phyloP scores from a whole-genome alignment of 2,888 invertebrate species.

The Latheticus oryzae region DNA sequence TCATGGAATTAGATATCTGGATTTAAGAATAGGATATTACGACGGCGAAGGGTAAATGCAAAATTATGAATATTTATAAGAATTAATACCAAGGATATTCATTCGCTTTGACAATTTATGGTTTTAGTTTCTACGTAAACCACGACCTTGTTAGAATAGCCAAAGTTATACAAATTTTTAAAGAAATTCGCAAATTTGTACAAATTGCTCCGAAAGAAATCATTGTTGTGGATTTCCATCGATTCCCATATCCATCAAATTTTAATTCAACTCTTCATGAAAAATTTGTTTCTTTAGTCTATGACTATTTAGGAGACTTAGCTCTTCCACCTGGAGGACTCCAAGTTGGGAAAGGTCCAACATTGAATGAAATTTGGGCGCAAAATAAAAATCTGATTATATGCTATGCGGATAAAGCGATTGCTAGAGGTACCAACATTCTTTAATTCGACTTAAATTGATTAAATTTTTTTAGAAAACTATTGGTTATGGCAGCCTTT shows the following conservation, averaged over 20 bases:
- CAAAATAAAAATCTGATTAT: constrained; percentile 70
- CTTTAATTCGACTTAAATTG: no score
- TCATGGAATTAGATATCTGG: constrained; percentile 85
- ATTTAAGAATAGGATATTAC: constrained; percentile 82
- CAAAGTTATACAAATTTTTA: constrained; percentile 74
- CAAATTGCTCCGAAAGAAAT: constrained; percentile 76
- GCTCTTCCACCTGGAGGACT: constrained; percentile 66
- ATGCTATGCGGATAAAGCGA: constrained; percentile 69
- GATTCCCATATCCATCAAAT: constrained; percentile 73
- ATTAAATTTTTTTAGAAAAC: constrained; percentile 55
- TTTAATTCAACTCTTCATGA: constrained; percentile 64
- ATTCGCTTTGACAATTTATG: neutral
- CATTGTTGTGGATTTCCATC: constrained; percentile 84
- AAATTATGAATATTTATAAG: constrained; percentile 1
- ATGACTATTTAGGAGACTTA: constrained; percentile 68
- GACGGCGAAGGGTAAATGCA: constrained; percentile 51
- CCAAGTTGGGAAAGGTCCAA: constrained; percentile 67
- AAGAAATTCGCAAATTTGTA: constrained; percentile 77
- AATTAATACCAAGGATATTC: neutral
- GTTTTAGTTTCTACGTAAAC: constrained; percentile 77
- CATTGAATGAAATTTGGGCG: constrained; percentile 71
- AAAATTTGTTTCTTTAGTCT: constrained; percentile 67
- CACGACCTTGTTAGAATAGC: constrained; percentile 78
- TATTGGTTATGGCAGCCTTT: constrained; percentile 70
- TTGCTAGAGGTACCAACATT: constrained; percentile 67